These are phyloP conservation scores for Motacilla alba DNA, from an alignment of 2,113 vertebrate species.

Conservation along the genomic window DNA sequence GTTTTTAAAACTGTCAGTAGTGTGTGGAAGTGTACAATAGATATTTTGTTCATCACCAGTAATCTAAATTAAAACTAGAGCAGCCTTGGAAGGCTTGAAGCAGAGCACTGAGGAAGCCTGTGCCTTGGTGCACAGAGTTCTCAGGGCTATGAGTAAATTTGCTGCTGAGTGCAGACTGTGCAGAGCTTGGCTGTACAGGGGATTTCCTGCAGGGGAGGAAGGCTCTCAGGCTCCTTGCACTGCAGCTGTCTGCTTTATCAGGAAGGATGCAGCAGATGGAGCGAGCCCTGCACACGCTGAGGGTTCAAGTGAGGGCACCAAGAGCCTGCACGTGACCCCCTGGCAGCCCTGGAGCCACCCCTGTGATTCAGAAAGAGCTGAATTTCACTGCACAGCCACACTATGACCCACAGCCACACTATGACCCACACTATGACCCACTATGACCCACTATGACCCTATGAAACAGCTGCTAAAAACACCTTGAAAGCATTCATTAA, in stretches of 20 bases:
- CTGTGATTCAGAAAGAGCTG: background rate
- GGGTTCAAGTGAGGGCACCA: background rate
- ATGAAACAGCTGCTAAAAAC: background rate
- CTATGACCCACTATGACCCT: too few species aligned
- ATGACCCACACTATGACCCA: rapidly evolving
- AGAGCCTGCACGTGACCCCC: background rate
- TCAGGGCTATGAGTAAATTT: background rate
- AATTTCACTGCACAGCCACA: background rate
- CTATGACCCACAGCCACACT: background rate
- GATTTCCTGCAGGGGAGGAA: background rate
- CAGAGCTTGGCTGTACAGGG: background rate
- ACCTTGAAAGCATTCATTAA: background rate
- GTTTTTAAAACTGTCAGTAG: background rate
- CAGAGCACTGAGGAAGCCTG: background rate
- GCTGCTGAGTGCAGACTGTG: background rate
- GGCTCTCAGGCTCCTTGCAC: background rate
- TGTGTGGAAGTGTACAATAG: background rate
- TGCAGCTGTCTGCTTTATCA: background rate
- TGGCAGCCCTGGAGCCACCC: background rate
- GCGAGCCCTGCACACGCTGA: background rate
- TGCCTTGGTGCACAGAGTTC: background rate
- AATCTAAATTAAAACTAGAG: background rate
- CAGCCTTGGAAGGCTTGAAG: background rate
- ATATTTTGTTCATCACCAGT: background rate
- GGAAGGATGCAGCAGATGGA: background rate